A percentile compares a stretch with the other conserved stretches of the same genome.
Evolutionary conservation across 2,113 vertebrate species (phyloP).

Genomic region (Maccullochella peelii): DNA sequence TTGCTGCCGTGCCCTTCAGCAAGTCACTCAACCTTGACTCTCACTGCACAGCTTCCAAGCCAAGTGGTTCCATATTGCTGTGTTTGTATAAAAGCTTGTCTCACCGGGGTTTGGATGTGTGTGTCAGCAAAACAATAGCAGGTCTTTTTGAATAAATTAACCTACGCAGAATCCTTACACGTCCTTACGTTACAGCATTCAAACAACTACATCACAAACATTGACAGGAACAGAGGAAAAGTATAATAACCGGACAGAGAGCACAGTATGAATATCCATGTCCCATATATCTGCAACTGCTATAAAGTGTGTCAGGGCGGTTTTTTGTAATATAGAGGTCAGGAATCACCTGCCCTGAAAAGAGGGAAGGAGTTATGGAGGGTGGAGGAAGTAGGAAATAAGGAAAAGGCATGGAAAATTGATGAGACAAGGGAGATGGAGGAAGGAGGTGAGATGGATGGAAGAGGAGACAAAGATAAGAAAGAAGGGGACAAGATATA

Average conservation of each 20-base stretch:
- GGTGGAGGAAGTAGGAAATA: background rate
- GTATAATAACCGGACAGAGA: background rate
- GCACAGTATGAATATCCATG: slow-evolving; percentile 21
- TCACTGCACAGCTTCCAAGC: slow-evolving; percentile 41
- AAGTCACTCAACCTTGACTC: slow-evolving; percentile 60
- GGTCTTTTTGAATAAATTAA: slow-evolving; percentile 57
- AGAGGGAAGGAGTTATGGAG: background rate
- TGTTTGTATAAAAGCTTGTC: slow-evolving; percentile 61
- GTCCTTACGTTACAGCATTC: background rate
- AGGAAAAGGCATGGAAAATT: slow-evolving; percentile 18
- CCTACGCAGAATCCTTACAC: slow-evolving; percentile 1
- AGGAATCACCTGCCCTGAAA: slow-evolving; percentile 29
- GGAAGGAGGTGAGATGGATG: slow-evolving; percentile 1
- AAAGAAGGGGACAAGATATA: background rate
- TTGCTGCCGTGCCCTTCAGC: slow-evolving; percentile 49
- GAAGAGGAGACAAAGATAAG: slow-evolving; percentile 16
- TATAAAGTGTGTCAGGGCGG: background rate
- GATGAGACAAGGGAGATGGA: slow-evolving; percentile 7
- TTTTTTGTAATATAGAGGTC: slow-evolving; percentile 22
- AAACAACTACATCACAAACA: slow-evolving; percentile 17
- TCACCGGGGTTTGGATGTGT: slow-evolving; percentile 35
- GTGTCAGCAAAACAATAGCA: slow-evolving; percentile 60
- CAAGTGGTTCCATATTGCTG: slow-evolving; percentile 52
- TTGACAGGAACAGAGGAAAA: slow-evolving; percentile 7
- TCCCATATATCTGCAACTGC: background rate